Conservation (phyloP, 2,888 invertebrate species). For the Tetramorium bicarinatum region DNA sequence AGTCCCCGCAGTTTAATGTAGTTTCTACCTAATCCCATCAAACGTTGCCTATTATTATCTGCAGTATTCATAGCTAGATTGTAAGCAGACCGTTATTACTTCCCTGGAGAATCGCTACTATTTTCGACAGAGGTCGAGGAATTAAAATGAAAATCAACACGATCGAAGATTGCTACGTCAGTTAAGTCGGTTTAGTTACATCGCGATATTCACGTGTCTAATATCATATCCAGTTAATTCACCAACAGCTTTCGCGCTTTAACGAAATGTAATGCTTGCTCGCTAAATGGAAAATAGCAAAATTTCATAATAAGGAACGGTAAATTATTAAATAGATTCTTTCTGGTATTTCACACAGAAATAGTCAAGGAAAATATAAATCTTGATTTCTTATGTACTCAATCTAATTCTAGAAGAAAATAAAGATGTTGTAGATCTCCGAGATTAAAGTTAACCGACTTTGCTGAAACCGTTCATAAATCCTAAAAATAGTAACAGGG, state of each 20-base stretch:
- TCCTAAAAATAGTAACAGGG: constrained; percentile 51
- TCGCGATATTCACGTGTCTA: neutral
- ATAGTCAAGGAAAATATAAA: constrained; percentile 4
- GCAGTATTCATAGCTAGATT: constrained; percentile 28
- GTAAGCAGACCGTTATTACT: constrained; percentile 36
- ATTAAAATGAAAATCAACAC: constrained; percentile 17
- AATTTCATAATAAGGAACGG: neutral
- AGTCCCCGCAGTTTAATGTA: constrained; percentile 7
- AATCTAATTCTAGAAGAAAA: constrained; percentile 35
- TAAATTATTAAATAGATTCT: neutral
- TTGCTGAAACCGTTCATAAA: constrained; percentile 42
- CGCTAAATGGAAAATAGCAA: neutral
- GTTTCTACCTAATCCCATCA: neutral
- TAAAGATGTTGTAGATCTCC: constrained; percentile 20
- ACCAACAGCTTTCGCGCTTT: neutral
- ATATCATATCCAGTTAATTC: neutral
- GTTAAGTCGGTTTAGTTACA: neutral
- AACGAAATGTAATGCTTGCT: neutral
- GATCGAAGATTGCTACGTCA: neutral
- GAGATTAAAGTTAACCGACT: constrained; percentile 47
- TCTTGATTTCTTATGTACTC: neutral
- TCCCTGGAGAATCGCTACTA: neutral
- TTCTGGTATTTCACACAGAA: neutral
- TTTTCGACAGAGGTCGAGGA: neutral
- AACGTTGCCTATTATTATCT: constrained; percentile 34